Percentiles rank a stretch among this genome's conserved stretches.
Conservation (phyloP, 1,140 invertebrate species). For the Drosophila repletoides region DNA sequence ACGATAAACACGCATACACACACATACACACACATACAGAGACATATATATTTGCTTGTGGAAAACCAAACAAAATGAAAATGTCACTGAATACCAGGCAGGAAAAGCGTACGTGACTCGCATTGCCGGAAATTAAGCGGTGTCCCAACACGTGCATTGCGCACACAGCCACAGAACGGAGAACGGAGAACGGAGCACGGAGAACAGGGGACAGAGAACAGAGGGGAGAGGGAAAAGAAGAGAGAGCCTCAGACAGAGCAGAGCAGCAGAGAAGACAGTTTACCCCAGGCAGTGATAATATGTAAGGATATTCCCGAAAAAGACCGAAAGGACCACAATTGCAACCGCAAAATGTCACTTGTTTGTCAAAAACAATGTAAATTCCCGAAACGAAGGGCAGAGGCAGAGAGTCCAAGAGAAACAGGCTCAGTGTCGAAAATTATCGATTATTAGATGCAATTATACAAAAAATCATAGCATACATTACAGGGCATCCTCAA, state of each 20-base stretch:
- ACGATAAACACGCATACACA: no score
- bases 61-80: conserved; percentile 67
- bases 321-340: conserved; percentile 56
- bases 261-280: no score
- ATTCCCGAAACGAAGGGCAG: conserved; percentile 34
- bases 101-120: conserved; percentile 70
- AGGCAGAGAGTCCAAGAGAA: no score
- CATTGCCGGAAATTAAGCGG: conserved; percentile 73
- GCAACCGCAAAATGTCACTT: conserved; percentile 68
- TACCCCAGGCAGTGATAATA: no score
- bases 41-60: conserved; percentile 23
- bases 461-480: no score
- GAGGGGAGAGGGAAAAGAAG: neutral
- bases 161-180: conserved; percentile 57
- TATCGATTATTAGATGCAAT: no score
- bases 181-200: conserved; percentile 25
- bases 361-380: conserved; percentile 70
- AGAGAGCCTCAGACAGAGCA: conserved; percentile 3
- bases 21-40: no score
- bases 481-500: no score
- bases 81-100: conserved; percentile 72
- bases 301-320: no score
- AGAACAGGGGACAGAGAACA: neutral
- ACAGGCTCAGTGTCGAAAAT: no score
- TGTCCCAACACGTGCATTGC: conserved; percentile 70